These are phyloP conservation scores for Apostichopus leukothele DNA, from an alignment of 53 echinoderm and acorn worm genomes.

Conservation along the genomic window DNA sequence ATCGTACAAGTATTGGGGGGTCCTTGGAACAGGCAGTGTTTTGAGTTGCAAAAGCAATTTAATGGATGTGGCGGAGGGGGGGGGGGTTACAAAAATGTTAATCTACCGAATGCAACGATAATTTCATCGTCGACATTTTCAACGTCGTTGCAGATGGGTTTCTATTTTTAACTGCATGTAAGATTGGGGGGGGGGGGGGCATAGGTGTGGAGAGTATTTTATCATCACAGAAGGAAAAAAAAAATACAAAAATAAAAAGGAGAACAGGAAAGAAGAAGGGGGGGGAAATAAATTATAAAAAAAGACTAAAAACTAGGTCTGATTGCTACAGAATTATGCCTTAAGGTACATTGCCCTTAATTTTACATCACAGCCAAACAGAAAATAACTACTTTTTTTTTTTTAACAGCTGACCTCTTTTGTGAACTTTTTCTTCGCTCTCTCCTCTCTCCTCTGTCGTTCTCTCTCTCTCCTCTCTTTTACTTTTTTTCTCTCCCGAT, in stretches of 20 bases:
- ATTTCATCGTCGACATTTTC: too few species aligned
- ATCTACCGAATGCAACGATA: too few species aligned
- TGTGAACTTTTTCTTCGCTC: neutral
- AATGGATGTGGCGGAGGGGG: too few species aligned
- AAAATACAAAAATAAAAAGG: neutral
- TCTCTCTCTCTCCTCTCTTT: neutral
- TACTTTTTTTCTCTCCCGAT: neutral
- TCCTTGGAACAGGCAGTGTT: too few species aligned
- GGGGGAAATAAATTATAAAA: neutral
- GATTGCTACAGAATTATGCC: neutral
- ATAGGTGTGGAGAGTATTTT: too few species aligned
- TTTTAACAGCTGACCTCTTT: slow-evolving; percentile 17
- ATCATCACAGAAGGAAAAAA: too few species aligned
- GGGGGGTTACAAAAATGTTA: too few species aligned
- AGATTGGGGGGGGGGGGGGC: too few species aligned
- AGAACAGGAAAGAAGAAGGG: neutral
- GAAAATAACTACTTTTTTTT: slow-evolving; percentile 9
- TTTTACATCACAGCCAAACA: neutral
- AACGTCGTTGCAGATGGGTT: too few species aligned
- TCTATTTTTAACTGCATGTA: too few species aligned
- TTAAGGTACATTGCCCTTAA: neutral
- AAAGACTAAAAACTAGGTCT: slow-evolving; percentile 1
- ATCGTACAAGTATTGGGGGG: too few species aligned
- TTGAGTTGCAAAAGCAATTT: too few species aligned
- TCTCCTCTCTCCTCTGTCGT: neutral